Evolutionary conservation across 2,888 invertebrate genomes (phyloP).

Genomic region (Physocephala rufipes): DNA sequence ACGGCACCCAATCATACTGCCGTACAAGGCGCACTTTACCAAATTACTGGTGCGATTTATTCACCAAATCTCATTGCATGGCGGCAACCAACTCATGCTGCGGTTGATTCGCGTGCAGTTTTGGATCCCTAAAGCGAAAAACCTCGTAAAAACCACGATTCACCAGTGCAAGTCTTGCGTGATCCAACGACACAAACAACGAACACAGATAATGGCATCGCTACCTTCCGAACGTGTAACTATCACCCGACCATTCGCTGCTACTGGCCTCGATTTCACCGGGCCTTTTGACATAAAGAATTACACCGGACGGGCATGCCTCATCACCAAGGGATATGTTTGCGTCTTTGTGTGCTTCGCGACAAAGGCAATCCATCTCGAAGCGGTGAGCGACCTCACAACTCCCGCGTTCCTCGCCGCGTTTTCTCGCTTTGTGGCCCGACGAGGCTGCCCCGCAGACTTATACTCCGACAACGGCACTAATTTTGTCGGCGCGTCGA

Average conservation of each 20-base stretch:
- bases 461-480: constrained; percentile 40
- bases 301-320: constrained; percentile 35
- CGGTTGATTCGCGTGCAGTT: not conserved
- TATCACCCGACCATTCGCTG: constrained; percentile 35
- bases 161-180: constrained; percentile 7
- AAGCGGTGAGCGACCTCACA: constrained; percentile 34
- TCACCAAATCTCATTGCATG: constrained; percentile 14
- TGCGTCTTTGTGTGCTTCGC: constrained; percentile 42
- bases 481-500: constrained; percentile 26
- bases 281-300: constrained; percentile 41
- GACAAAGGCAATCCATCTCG: constrained; percentile 40
- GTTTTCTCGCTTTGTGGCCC: constrained; percentile 34
- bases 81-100: constrained; percentile 10
- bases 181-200: not conserved
- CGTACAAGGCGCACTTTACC: not conserved
- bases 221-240: constrained; percentile 27
- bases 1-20: not conserved
- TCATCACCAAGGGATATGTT: constrained; percentile 40
- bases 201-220: constrained; percentile 6
- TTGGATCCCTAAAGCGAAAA: constrained; percentile 17
- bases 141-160: constrained; percentile 1
- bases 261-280: constrained; percentile 40
- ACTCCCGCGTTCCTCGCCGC: constrained; percentile 43
- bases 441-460: constrained; percentile 38
- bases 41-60: not conserved